phyloP scores from a whole-genome alignment of 2,888 invertebrate genomes.

The Apoda limacodes region DNA sequence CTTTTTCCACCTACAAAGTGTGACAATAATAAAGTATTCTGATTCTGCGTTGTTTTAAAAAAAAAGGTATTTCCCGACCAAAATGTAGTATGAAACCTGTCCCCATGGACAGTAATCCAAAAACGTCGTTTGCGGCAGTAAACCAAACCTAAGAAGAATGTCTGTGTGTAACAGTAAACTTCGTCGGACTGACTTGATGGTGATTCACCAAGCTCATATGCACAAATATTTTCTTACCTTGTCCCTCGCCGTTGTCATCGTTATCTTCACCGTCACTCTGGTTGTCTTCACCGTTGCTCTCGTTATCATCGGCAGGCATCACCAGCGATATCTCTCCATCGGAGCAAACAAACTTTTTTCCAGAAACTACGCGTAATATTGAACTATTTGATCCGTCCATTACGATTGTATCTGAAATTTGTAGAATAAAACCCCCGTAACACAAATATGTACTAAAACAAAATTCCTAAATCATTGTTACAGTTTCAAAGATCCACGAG shows the following conservation, averaged over 20 bases:
- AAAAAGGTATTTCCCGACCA: too few species aligned
- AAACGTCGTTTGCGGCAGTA: background rate
- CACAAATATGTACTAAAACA: too few species aligned
- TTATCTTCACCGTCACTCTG: constrained; percentile 19
- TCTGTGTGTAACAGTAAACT: background rate
- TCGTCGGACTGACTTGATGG: too few species aligned
- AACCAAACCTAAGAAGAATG: background rate
- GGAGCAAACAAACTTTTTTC: constrained; percentile 41
- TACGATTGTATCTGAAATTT: constrained; percentile 45
- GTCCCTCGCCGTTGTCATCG: constrained; percentile 26
- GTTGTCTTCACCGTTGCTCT: constrained; percentile 21
- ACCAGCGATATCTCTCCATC: constrained; percentile 38
- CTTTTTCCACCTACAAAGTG: too few species aligned
- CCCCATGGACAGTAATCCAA: too few species aligned
- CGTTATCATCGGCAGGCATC: too few species aligned
- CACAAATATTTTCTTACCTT: constrained; percentile 26
- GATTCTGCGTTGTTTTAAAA: too few species aligned
- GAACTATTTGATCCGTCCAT: constrained; percentile 40
- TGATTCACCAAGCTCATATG: background rate
- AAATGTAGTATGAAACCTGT: too few species aligned
- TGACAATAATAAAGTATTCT: too few species aligned
- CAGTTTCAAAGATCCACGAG: too few species aligned
- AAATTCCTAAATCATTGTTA: too few species aligned
- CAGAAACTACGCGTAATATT: constrained; percentile 41
- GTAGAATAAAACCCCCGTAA: too few species aligned